Percentiles rank a stretch among this genome's conserved stretches.
These are phyloP conservation scores for Notiomystis cincta DNA, from an alignment of 2,113 vertebrate genomes.

Conservation along the genomic window DNA sequence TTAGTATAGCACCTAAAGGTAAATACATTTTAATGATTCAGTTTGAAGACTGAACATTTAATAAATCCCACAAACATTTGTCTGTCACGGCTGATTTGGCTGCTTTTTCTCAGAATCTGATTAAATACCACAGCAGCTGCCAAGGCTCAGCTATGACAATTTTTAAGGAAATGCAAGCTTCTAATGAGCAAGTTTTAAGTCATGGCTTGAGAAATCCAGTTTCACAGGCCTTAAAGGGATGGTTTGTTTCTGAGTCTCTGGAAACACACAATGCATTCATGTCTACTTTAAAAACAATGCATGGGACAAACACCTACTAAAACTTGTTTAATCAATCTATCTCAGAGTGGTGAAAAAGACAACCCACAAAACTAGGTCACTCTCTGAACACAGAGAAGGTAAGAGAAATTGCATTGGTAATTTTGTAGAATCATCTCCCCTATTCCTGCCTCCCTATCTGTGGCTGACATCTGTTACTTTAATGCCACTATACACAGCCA, in stretches of 20 bases:
- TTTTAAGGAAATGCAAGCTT: background rate
- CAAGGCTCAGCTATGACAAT: background rate
- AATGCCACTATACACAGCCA: background rate
- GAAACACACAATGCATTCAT: background rate
- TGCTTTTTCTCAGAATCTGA: slow-evolving; percentile 15
- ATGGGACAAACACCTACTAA: background rate
- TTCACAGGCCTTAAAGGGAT: background rate
- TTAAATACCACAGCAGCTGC: background rate
- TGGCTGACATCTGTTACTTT: slow-evolving; percentile 1
- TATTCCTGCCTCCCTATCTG: background rate
- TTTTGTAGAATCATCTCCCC: background rate
- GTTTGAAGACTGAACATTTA: background rate
- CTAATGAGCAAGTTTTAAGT: background rate
- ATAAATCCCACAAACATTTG: slow-evolving; percentile 1
- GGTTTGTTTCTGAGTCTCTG: background rate
- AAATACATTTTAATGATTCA: background rate
- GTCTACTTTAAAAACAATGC: background rate
- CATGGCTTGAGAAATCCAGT: background rate
- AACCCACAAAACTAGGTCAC: background rate
- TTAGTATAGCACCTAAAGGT: background rate
- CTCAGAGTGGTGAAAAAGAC: background rate
- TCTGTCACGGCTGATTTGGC: background rate
- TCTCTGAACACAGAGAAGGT: background rate
- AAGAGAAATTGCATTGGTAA: background rate
- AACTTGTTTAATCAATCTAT: background rate